Evolutionary conservation across 2,797 vertebrate genomes (phyloP).

Genomic region (Oceanodroma leucorhoa): DNA sequence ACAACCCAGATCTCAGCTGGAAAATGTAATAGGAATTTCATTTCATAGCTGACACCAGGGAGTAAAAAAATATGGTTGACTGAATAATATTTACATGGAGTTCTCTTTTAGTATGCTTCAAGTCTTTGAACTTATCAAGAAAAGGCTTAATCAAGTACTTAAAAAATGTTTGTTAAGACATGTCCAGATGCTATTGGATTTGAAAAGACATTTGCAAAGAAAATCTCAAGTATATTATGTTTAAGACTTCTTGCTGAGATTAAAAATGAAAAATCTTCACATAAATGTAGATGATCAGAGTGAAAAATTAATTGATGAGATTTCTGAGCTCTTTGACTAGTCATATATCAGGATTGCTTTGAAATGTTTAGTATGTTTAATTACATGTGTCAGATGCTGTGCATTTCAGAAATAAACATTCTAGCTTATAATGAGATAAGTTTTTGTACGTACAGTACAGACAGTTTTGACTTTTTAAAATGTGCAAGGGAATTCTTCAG

Average conservation of each 20-base stretch:
- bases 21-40: conserved; percentile 28
- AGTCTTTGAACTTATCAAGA: neutral
- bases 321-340: neutral
- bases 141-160: conserved; percentile 8
- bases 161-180: neutral
- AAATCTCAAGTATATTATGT: neutral
- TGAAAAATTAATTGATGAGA: conserved; percentile 7
- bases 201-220: conserved; percentile 11
- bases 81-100: neutral
- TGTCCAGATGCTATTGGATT: neutral
- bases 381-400: neutral
- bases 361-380: neutral
- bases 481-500: neutral
- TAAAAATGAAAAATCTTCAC: conserved; percentile 25
- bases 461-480: neutral
- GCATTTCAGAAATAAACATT: neutral
- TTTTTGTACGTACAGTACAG: neutral
- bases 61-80: neutral
- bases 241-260: neutral
- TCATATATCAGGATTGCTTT: neutral
- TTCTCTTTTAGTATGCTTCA: neutral
- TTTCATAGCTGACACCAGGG: neutral
- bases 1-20: neutral
- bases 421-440: neutral
- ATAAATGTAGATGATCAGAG: neutral